These are phyloP conservation scores for Eulemur rufifrons DNA, from an alignment of 2,113 vertebrate species.

Conservation along the genomic window DNA sequence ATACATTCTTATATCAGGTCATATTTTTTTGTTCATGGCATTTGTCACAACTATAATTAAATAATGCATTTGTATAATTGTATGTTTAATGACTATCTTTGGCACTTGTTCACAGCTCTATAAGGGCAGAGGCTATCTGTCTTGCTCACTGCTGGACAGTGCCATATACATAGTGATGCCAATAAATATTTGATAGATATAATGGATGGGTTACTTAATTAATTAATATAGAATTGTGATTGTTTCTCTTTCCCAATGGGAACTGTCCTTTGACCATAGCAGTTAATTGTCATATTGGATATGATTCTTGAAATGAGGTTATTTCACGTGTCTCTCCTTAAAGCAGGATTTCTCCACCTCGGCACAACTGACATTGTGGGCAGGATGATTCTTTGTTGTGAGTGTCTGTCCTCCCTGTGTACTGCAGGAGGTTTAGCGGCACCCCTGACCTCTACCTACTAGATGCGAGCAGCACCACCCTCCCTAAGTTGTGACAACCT, in stretches of 20 bases:
- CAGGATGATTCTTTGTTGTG: not conserved
- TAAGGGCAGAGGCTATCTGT: not conserved
- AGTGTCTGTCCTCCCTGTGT: not conserved
- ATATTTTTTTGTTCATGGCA: not conserved
- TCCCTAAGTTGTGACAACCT: not conserved
- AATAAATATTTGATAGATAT: not conserved
- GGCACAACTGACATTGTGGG: not conserved
- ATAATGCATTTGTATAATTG: not conserved
- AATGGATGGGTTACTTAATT: not conserved
- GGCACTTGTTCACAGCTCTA: not conserved
- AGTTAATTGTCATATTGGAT: not conserved
- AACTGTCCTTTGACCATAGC: not conserved
- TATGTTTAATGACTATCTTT: constrained; percentile 9
- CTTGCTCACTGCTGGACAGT: not conserved
- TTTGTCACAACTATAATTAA: not conserved
- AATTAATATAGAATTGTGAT: not conserved
- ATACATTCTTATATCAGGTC: not conserved
- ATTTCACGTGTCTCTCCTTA: not conserved
- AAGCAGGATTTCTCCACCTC: not conserved
- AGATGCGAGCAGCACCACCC: too few species aligned
- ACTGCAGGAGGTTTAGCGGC: rapidly evolving
- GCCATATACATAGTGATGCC: not conserved
- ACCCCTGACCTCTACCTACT: not conserved
- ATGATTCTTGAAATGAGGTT: not conserved
- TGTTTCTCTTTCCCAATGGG: not conserved